Base-by-base conservation (phyloP, 2,888 invertebrate genomes). In the Pimpla rufipes region DNA sequence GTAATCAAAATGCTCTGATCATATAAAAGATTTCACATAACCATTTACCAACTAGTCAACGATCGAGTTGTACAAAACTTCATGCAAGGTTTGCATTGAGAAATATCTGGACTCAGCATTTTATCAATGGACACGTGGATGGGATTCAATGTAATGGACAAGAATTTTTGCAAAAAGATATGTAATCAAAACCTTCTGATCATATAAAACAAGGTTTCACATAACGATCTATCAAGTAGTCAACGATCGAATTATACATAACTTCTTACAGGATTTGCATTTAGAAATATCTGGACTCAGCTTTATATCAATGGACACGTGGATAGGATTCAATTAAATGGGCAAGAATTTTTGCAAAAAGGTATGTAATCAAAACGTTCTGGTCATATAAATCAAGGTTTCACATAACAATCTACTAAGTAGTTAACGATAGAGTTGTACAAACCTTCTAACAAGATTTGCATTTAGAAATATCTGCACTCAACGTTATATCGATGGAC, bases 31-130 rank as follows among this genome's bases (percentile, higher is more conserved):
- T 64, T 52, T 52, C 37, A 42, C 7, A 23, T 52, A 67, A 68
- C n/a, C 29, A 35, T 37, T 55, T 77, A 78, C 13, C 5, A 37
- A 82, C 59, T 57, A 82, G 37, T 74, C 55, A 82, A 78, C 82
- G 74, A 68, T 73, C 13, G 21, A 18, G 2, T 47, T 40, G 23
- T 35, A 64, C 71, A 64, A 71, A 47, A 52, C 21, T 64, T 47
- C n/a, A 18, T 55, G 45, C 11, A 66, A 45, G 16, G 21, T 40
- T 66, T 45, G 45, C 42, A 66, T 45, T 23, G 45, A 37, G n/a
- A n/a, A n/a, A n/a, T n/a, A n/a, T n/a, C n/a, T n/a, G n/a, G n/a
- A n/a, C n/a, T n/a, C n/a, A n/a, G n/a, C n/a, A n/a, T n/a, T n/a
- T n/a, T n/a, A n/a, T n/a, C n/a, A n/a, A n/a, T n/a, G n/a, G n/a